Percentiles rank a stretch among this genome's conserved stretches.
These are phyloP conservation scores for Trialeurodes vaporariorum DNA, from an alignment of 1,140 invertebrate species.

Conservation along the genomic window DNA sequence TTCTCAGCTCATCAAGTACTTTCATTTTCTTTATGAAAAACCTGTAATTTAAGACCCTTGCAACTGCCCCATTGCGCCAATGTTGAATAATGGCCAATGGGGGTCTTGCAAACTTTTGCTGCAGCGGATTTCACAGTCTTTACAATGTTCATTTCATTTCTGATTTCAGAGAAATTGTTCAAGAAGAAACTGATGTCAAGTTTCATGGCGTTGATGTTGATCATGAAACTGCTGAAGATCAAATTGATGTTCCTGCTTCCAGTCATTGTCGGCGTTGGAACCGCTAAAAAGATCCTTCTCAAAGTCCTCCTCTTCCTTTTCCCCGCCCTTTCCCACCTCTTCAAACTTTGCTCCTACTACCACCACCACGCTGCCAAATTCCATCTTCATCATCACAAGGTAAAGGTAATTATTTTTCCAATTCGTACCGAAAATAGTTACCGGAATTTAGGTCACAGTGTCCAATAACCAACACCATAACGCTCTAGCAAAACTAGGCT, in stretches of 20 bases:
- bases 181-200: slow-evolving; percentile 59
- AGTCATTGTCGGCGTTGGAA: slow-evolving; percentile 46
- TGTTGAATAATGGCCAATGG: no score
- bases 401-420: slow-evolving; percentile 27
- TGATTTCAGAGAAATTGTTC: slow-evolving; percentile 59
- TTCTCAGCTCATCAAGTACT: no score
- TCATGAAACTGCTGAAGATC: slow-evolving; percentile 59
- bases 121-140: no score
- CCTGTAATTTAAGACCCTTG: no score
- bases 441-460: not conserved
- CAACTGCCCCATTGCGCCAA: no score
- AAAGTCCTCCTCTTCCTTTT: slow-evolving; percentile 68
- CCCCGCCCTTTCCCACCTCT: slow-evolving; percentile 64
- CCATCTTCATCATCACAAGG: slow-evolving; percentile 64
- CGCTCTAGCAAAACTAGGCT: no score
- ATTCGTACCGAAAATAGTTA: no score
- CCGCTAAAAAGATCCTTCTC: slow-evolving; percentile 67
- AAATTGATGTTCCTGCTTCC: slow-evolving; percentile 28
- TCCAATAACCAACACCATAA: not conserved
- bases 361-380: slow-evolving; percentile 55
- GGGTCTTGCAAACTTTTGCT: no score
- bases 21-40: no score
- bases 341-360: slow-evolving; percentile 71
- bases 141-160: no score
- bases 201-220: slow-evolving; percentile 54